A percentile compares a stretch with the other conserved stretches of the same genome.
These are phyloP conservation scores for Clarias platycephalus DNA, from an alignment of 2,797 vertebrate species.

Conservation along the genomic window DNA sequence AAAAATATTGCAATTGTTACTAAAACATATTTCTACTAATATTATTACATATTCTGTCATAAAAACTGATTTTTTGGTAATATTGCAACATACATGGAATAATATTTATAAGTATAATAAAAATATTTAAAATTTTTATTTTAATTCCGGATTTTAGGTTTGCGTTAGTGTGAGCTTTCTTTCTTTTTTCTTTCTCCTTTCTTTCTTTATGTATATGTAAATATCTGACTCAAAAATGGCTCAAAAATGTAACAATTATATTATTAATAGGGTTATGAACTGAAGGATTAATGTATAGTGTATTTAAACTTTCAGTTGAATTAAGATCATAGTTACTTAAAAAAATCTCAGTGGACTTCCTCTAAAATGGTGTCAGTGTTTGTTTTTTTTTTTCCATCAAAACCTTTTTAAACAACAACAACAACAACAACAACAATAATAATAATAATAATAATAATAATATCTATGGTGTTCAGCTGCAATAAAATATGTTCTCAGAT, in stretches of 20 bases:
- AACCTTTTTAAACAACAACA: neutral
- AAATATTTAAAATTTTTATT: neutral
- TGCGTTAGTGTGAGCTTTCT: neutral
- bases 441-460: too few species aligned
- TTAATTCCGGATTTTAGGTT: neutral
- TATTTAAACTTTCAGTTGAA: neutral
- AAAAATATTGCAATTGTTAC: neutral
- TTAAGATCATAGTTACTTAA: neutral
- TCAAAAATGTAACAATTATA: neutral
- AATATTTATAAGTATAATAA: neutral
- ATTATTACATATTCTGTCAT: neutral
- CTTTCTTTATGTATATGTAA: neutral
- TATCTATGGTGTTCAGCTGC: neutral
- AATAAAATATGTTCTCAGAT: neutral
- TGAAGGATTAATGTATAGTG: neutral
- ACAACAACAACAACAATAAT: too few species aligned
- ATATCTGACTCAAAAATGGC: too few species aligned
- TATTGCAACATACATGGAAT: neutral
- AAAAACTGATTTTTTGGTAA: neutral
- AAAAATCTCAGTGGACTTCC: neutral
- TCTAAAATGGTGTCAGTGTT: neutral
- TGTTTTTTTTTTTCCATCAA: neutral
- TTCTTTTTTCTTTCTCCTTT: neutral
- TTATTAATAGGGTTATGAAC: neutral
- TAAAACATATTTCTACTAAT: neutral